A percentile compares a stretch with the other conserved stretches of the same genome.
phyloP scores from a whole-genome alignment of 2,797 vertebrate genomes.

The Alca torda region DNA sequence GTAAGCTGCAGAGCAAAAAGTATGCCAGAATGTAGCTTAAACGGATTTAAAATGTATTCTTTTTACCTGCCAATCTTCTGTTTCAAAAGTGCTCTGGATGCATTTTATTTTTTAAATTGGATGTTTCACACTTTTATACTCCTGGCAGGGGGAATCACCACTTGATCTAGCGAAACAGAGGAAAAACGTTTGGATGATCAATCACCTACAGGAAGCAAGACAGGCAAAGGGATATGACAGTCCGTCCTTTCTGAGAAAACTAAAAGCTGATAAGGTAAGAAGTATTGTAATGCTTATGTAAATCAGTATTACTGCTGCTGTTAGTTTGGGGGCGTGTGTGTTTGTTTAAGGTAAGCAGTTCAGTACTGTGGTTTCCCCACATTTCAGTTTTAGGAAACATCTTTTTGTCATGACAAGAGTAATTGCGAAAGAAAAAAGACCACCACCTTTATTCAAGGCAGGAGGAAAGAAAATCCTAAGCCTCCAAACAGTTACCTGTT shows the following conservation, averaged over 20 bases:
- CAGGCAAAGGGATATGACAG: constrained; percentile 98
- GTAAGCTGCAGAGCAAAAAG: background rate
- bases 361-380: background rate
- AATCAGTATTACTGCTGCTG: background rate
- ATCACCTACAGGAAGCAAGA: constrained; percentile 95
- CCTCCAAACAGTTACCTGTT: background rate
- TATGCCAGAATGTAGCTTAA: background rate
- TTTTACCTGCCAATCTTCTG: constrained; percentile 27
- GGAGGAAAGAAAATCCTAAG: background rate
- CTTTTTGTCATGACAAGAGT: background rate
- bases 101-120: constrained; percentile 55
- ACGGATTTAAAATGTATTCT: background rate
- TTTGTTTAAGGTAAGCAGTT: background rate
- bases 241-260: constrained; percentile 94
- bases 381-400: background rate
- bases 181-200: constrained; percentile 99
- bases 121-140: constrained; percentile 16
- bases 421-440: background rate
- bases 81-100: background rate
- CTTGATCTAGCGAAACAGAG: constrained; percentile 98
- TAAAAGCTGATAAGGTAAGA: constrained; percentile 96
- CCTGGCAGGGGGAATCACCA: constrained; percentile 91
- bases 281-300: background rate
- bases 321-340: background rate
- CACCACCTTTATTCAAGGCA: background rate